A percentile compares a stretch with the other conserved stretches of the same genome.
phyloP scores from a whole-genome alignment of 2,797 vertebrate species.

The Spinibarbus caldwelli region DNA sequence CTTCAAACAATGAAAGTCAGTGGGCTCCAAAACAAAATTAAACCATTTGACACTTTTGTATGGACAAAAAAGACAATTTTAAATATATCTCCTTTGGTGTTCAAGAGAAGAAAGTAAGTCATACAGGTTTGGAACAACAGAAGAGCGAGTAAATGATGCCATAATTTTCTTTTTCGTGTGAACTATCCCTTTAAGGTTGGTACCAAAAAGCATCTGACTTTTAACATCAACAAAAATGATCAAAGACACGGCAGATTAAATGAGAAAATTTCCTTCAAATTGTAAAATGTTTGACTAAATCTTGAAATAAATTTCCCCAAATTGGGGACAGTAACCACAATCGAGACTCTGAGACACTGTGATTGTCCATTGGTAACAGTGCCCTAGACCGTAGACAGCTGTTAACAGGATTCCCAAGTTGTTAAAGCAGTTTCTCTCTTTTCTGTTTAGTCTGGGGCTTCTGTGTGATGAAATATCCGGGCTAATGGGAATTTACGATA shows the following conservation, averaged over 20 bases:
- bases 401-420: neutral
- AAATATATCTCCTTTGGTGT: neutral
- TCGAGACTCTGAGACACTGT: neutral
- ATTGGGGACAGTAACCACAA: neutral
- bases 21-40: too few relatives aligned
- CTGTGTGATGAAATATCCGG: neutral
- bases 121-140: neutral
- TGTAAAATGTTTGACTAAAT: constrained; percentile 14
- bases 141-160: neutral
- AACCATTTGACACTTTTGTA: neutral
- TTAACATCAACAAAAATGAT: constrained; percentile 53
- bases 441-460: neutral
- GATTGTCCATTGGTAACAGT: constrained; percentile 3
- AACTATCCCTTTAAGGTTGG: constrained; percentile 12
- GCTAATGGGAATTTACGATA: neutral
- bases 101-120: neutral
- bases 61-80: neutral
- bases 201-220: constrained; percentile 50
- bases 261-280: constrained; percentile 54
- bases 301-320: constrained; percentile 16
- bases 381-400: neutral
- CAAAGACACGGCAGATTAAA: constrained; percentile 18
- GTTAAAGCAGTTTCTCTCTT: neutral
- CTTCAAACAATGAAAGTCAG: neutral
- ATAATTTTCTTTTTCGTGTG: neutral